A percentile compares a stretch with the other conserved stretches of the same genome.
These are phyloP conservation scores for Apistogramma diplotaenia DNA, from an alignment of 2,113 vertebrate genomes.

Conservation along the genomic window DNA sequence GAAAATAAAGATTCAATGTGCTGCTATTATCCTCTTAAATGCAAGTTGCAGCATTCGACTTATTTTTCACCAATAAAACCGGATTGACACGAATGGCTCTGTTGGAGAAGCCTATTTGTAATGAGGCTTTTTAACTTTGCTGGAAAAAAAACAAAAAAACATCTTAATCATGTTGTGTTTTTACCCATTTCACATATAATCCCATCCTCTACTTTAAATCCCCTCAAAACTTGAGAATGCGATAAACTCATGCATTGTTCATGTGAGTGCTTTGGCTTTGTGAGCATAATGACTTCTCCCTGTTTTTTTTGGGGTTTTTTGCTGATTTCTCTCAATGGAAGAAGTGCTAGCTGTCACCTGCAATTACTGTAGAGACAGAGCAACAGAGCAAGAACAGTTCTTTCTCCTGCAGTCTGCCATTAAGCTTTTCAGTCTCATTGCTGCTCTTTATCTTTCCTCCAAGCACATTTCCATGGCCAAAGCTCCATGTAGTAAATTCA, in stretches of 20 bases:
- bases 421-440: constrained; percentile 45
- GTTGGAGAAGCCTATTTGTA: constrained; percentile 16
- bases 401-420: constrained; percentile 24
- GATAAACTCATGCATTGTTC: constrained; percentile 65
- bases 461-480: constrained; percentile 25
- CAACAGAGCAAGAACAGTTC: constrained; percentile 11
- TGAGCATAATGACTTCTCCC: constrained; percentile 51
- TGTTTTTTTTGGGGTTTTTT: constrained; percentile 13
- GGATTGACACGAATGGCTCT: neutral
- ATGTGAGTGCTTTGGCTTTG: constrained; percentile 57
- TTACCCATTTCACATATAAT: constrained; percentile 44
- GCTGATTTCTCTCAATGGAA: constrained; percentile 50
- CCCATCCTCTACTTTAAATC: constrained; percentile 45
- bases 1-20: neutral
- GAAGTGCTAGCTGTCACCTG: constrained; percentile 64
- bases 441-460: constrained; percentile 43
- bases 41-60: neutral
- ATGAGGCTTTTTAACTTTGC: constrained; percentile 42
- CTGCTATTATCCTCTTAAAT: constrained; percentile 5
- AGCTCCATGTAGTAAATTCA: constrained; percentile 23
- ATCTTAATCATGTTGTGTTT: constrained; percentile 46
- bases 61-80: constrained; percentile 13
- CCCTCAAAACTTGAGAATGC: constrained; percentile 43
- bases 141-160: constrained; percentile 4
- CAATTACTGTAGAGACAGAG: constrained; percentile 44